Percentiles rank a stretch among this genome's conserved stretches.
These are phyloP conservation scores for Tenthredo livida DNA, from an alignment of 2,888 invertebrate genomes.

Conservation along the genomic window DNA sequence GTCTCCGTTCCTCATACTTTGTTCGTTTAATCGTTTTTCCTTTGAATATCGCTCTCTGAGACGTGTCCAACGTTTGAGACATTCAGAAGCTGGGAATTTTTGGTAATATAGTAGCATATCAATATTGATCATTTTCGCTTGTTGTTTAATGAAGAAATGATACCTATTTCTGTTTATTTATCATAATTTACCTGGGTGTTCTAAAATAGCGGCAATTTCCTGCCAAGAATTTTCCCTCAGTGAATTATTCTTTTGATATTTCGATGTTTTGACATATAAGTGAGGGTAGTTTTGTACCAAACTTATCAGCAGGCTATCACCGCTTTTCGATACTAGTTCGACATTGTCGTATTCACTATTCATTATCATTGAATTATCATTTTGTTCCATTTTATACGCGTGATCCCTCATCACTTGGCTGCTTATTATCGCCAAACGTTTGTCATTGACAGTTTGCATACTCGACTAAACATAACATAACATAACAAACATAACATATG, in stretches of 20 bases:
- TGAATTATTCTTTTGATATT: background rate
- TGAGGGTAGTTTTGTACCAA: conserved; percentile 44
- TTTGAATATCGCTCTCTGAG: conserved; percentile 17
- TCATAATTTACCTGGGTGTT: conserved; percentile 30
- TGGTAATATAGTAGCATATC: background rate
- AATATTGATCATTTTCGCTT: background rate
- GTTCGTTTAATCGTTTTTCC: conserved; percentile 28
- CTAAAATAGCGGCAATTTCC: conserved; percentile 26
- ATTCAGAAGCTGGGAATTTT: conserved; percentile 3
- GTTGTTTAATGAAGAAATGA: background rate
- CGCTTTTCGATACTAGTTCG: conserved; percentile 19
- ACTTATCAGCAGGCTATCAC: conserved; percentile 34
- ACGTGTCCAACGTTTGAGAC: conserved; percentile 32
- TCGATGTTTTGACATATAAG: conserved; percentile 2
- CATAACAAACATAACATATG: background rate
- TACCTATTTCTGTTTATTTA: background rate
- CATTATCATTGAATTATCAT: background rate
- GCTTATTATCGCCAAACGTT: background rate
- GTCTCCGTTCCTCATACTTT: background rate
- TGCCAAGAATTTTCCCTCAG: conserved; percentile 18
- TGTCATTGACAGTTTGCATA: background rate
- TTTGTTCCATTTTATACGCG: conserved; percentile 36
- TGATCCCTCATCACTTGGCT: conserved; percentile 21
- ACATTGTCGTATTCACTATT: conserved; percentile 13
- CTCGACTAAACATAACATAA: background rate